Conservation (phyloP, 1,140 invertebrate genomes). For the Cheumatopsyche charites region DNA sequence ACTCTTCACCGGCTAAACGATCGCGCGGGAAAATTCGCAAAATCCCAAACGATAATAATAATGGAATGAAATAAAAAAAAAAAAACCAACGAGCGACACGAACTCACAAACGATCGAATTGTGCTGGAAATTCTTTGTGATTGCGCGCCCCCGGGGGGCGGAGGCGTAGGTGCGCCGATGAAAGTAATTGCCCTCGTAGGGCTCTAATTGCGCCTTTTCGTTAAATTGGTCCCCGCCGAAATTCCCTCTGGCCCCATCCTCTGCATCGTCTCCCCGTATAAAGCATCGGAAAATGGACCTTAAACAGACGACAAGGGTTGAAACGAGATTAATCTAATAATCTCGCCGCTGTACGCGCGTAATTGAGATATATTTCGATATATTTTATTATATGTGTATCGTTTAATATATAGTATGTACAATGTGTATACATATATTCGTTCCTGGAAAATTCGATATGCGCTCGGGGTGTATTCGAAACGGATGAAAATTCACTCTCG, state of each 20-base stretch:
- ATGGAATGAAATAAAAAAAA: too few relatives aligned
- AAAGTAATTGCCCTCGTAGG: slow-evolving; percentile 27
- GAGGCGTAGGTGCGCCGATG: too few relatives aligned
- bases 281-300: slow-evolving; percentile 25
- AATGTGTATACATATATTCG: background rate
- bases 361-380: slow-evolving; percentile 10
- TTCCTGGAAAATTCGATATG: background rate
- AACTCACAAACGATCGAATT: too few relatives aligned
- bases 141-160: slow-evolving; percentile 8
- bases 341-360: slow-evolving; percentile 3
- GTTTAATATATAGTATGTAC: background rate
- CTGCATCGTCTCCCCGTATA: background rate
- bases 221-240: slow-evolving; percentile 12
- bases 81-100: too few relatives aligned
- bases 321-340: slow-evolving; percentile 28
- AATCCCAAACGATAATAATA: too few relatives aligned
- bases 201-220: slow-evolving; percentile 26
- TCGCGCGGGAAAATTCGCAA: too few relatives aligned
- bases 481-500: too few relatives aligned
- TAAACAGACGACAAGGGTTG: slow-evolving; percentile 21
- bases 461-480: too few relatives aligned
- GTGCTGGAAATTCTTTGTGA: slow-evolving; percentile 7
- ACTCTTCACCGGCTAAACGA: background rate
- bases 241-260: background rate
- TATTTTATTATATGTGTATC: background rate